Conservation (phyloP, 2,888 invertebrate species). For the Cheilosia soror region DNA sequence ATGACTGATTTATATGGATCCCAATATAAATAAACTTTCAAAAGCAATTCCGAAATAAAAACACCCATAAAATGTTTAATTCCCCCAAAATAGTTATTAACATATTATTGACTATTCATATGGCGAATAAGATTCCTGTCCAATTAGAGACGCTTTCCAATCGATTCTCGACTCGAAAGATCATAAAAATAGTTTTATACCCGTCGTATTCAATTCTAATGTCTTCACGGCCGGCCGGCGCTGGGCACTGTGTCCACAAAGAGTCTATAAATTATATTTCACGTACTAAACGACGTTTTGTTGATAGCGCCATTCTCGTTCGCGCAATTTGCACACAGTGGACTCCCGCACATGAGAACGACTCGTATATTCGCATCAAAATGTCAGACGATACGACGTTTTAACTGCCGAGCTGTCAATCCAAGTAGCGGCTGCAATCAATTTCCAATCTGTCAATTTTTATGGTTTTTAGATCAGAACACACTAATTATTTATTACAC, state of each 20-base stretch:
- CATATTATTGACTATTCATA: slow-evolving; percentile 62
- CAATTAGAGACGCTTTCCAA: slow-evolving; percentile 67
- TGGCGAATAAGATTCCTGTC: slow-evolving; percentile 55
- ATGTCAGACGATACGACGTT: slow-evolving; percentile 46
- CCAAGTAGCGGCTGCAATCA: slow-evolving; percentile 28
- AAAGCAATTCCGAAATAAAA: slow-evolving; percentile 47
- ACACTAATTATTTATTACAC: slow-evolving; percentile 61
- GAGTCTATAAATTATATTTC: slow-evolving; percentile 64
- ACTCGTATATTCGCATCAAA: slow-evolving; percentile 26
- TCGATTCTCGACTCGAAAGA: slow-evolving; percentile 54
- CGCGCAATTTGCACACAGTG: background rate
- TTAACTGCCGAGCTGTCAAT: slow-evolving; percentile 60
- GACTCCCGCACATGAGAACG: slow-evolving; percentile 15
- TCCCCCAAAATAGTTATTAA: slow-evolving; percentile 50
- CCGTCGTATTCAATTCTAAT: slow-evolving; percentile 3
- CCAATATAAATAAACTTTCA: slow-evolving; percentile 49
- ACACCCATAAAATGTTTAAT: slow-evolving; percentile 42
- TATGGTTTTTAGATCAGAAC: slow-evolving; percentile 64
- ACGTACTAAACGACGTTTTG: slow-evolving; percentile 38
- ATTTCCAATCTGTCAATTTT: slow-evolving; percentile 64
- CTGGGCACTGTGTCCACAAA: slow-evolving; percentile 19
- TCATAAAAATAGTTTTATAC: slow-evolving; percentile 62
- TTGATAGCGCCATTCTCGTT: slow-evolving; percentile 30
- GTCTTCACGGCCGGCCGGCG: slow-evolving; percentile 4
- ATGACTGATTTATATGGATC: slow-evolving; percentile 22